phyloP scores from a whole-genome alignment of 2,113 vertebrate species.

The Calonectris borealis region DNA sequence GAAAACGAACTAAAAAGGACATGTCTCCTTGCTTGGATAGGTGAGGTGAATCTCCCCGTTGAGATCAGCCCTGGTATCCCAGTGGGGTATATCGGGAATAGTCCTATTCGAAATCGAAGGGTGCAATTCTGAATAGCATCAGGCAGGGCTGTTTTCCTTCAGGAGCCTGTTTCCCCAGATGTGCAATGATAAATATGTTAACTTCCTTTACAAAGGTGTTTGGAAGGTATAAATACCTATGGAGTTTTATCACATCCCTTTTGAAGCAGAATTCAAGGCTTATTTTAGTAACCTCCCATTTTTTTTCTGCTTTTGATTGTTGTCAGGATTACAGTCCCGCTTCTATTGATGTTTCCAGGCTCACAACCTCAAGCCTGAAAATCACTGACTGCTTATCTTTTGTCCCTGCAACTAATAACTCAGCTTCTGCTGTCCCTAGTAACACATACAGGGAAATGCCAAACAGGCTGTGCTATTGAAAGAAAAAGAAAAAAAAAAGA shows the following conservation, averaged over 20 bases:
- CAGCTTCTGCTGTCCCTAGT: not conserved
- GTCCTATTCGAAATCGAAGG: not conserved
- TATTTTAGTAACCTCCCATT: not conserved
- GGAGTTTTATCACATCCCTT: not conserved
- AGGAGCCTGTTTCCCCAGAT: not conserved
- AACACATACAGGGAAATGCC: not conserved
- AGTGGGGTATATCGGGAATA: fast-evolving
- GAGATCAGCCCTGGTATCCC: not conserved
- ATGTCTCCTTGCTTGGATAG: not conserved
- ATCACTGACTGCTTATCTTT: not conserved
- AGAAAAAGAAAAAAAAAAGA: not conserved
- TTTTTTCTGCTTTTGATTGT: not conserved
- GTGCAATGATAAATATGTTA: not conserved
- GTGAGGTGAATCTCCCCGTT: not conserved
- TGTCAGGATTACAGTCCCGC: not conserved
- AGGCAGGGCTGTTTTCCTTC: not conserved
- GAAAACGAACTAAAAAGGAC: not conserved
- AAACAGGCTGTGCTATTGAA: not conserved
- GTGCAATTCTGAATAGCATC: not conserved
- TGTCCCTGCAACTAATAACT: not conserved
- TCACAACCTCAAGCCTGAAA: not conserved
- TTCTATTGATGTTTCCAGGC: not conserved
- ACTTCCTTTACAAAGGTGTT: not conserved
- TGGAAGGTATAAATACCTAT: not conserved
- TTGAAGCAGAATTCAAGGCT: not conserved